These are phyloP conservation scores for Tolmerus cingulatus DNA, from an alignment of 2,888 invertebrate genomes.

Conservation along the genomic window DNA sequence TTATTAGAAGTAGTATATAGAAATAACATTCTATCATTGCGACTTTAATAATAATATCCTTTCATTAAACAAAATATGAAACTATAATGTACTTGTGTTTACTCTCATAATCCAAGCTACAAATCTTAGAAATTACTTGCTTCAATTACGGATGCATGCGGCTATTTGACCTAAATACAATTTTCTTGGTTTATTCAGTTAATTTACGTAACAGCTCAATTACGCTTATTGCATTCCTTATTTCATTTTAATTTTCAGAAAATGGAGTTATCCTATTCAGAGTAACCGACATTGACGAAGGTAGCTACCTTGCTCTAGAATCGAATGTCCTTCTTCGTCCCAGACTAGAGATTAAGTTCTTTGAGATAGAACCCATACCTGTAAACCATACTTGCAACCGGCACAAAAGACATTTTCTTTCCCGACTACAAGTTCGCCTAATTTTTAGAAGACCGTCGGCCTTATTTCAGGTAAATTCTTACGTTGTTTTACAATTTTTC, in stretches of 20 bases:
- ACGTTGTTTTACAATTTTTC: neutral
- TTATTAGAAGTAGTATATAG: too few relatives aligned
- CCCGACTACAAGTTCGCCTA: neutral
- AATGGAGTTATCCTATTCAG: neutral
- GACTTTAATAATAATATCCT: too few relatives aligned
- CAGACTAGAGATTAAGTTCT: slow-evolving; percentile 8
- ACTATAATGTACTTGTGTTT: neutral
- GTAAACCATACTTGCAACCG: neutral
- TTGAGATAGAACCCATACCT: neutral
- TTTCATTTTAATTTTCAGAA: neutral
- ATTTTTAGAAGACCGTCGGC: slow-evolving; percentile 6
- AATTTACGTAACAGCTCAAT: neutral
- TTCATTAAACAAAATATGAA: too few relatives aligned
- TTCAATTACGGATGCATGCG: neutral
- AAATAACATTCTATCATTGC: too few relatives aligned
- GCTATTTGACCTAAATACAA: neutral
- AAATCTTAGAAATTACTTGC: neutral
- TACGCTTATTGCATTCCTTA: neutral
- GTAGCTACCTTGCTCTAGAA: slow-evolving; percentile 11
- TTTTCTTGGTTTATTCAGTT: neutral
- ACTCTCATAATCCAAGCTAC: too few relatives aligned
- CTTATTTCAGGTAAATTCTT: slow-evolving; percentile 22
- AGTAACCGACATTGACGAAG: neutral
- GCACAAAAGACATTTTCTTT: neutral
- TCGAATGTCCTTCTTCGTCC: slow-evolving; percentile 6